Conservation (phyloP, 2,797 vertebrate species). For the Microtus californicus region DNA sequence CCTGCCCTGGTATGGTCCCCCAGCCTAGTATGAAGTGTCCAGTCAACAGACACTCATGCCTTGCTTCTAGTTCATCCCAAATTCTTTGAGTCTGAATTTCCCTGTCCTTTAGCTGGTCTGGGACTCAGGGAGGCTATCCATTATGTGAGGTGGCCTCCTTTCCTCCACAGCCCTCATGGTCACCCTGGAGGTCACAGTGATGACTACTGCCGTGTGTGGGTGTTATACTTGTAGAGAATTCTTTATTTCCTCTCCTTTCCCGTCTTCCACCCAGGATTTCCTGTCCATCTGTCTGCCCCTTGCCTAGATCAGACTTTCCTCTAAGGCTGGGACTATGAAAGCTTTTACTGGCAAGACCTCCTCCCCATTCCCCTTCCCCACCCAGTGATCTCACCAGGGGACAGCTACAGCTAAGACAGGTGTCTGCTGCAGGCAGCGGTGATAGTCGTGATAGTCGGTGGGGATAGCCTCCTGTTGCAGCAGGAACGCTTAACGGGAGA, state of each 20-base stretch:
- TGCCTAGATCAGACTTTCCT: background rate
- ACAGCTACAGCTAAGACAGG: background rate
- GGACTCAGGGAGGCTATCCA: background rate
- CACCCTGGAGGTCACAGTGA: background rate
- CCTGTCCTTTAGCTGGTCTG: background rate
- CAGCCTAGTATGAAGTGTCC: background rate
- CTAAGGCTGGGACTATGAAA: background rate
- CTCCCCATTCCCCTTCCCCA: fast-evolving
- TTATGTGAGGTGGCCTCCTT: background rate
- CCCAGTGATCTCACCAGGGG: background rate
- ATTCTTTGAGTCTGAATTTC: background rate
- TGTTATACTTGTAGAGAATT: background rate
- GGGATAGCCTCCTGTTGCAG: fast-evolving
- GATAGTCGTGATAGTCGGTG: fast-evolving
- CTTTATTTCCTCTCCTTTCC: background rate
- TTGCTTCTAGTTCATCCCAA: background rate
- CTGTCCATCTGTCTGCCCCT: background rate
- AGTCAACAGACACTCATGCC: no score
- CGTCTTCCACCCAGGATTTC: fast-evolving
- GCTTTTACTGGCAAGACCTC: background rate
- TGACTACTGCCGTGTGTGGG: fast-evolving
- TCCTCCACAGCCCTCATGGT: background rate
- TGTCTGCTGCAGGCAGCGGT: fast-evolving
- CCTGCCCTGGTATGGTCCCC: background rate
- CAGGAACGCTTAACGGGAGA: background rate